A percentile compares a stretch with the other conserved stretches of the same genome.
Evolutionary conservation across 2,797 vertebrate species (phyloP).

Genomic region (Urocyon cinereoargenteus): DNA sequence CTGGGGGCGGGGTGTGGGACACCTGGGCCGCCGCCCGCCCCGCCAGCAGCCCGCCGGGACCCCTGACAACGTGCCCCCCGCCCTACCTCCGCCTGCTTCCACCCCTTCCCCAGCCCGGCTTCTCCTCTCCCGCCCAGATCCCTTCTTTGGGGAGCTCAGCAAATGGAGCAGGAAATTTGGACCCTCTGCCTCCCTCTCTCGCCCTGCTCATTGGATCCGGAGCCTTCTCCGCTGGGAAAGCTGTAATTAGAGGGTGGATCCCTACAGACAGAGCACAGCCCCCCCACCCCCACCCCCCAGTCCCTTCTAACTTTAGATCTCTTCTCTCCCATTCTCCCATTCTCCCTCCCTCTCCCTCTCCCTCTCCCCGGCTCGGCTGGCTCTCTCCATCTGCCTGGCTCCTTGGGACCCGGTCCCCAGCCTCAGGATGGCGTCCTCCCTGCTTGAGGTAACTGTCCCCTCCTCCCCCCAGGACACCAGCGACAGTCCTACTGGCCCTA

Average conservation of each 20-base stretch:
- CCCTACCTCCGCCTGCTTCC: slow-evolving; percentile 22
- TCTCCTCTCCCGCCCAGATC: slow-evolving; percentile 77
- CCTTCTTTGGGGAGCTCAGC: slow-evolving; percentile 84
- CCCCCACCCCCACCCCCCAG: slow-evolving; percentile 77
- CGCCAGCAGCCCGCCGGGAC: neutral
- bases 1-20: slow-evolving; percentile 19
- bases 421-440: slow-evolving; percentile 93
- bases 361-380: slow-evolving; percentile 73
- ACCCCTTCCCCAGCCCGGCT: slow-evolving; percentile 59
- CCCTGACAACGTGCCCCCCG: slow-evolving; percentile 62
- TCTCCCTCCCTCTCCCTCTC: slow-evolving; percentile 80
- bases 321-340: slow-evolving; percentile 79
- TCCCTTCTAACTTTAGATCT: slow-evolving; percentile 86
- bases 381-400: slow-evolving; percentile 83
- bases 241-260: slow-evolving; percentile 95
- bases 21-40: slow-evolving; percentile 43
- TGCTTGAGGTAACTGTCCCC: slow-evolving; percentile 92
- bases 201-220: slow-evolving; percentile 90
- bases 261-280: slow-evolving; percentile 86
- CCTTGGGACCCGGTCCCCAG: slow-evolving; percentile 81
- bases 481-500: neutral
- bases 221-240: slow-evolving; percentile 91
- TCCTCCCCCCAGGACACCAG: slow-evolving; percentile 55
- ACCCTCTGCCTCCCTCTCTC: slow-evolving; percentile 85
- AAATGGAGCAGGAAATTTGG: slow-evolving; percentile 86